Conservation (phyloP, 1,140 invertebrate species). For the Meloidogyne chitwoodi region DNA sequence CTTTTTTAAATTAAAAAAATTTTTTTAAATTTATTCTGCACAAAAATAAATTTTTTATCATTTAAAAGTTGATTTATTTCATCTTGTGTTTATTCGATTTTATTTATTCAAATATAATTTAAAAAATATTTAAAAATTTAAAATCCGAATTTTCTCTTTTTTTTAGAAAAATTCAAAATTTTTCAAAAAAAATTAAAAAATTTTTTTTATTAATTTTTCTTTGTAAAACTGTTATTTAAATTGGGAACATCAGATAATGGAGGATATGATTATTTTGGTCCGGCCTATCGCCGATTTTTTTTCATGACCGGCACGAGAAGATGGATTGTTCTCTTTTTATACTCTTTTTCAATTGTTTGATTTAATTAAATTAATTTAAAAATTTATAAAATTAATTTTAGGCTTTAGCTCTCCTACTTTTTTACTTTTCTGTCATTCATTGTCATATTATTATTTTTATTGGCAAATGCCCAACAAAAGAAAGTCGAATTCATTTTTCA, state of each 20-base stretch:
- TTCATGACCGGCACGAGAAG: constrained; percentile 9
- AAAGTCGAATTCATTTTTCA: constrained; percentile 5
- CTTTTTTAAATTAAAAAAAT: no score
- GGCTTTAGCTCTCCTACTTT: constrained; percentile 23
- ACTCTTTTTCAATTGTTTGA: constrained; percentile 15
- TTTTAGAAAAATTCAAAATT: no score
- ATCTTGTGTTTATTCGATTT: no score
- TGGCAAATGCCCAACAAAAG: constrained; percentile 8
- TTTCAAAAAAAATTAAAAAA: no score
- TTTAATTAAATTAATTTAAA: not conserved
- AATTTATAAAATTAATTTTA: not conserved
- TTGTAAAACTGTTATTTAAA: not conserved
- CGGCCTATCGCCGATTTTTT: constrained; percentile 2
- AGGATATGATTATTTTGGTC: not conserved
- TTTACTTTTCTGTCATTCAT: constrained; percentile 30
- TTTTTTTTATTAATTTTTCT: no score
- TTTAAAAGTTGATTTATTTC: no score
- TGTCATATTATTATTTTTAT: constrained; percentile 12
- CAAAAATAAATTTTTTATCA: no score
- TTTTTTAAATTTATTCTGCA: no score
- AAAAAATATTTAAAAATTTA: no score
- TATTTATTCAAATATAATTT: no score
- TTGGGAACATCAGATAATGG: not conserved
- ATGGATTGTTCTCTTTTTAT: constrained; percentile 2
- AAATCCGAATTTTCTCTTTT: no score